A percentile compares a stretch with the other conserved stretches of the same genome.
Evolutionary conservation across 1,140 invertebrate genomes (phyloP).

Genomic region (Zaprionus camerounensis): DNA sequence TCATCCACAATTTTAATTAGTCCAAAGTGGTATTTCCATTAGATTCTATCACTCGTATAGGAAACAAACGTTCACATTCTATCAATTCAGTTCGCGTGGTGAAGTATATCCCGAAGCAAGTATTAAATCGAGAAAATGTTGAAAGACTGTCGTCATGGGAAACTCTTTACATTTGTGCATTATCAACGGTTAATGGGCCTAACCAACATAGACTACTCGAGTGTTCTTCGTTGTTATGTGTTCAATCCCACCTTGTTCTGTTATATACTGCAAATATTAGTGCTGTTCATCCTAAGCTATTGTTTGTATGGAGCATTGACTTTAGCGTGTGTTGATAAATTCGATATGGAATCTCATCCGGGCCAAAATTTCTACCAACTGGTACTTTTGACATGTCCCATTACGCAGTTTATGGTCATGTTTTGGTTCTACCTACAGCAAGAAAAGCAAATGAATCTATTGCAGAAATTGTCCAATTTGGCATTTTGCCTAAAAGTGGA

Average conservation of each 20-base stretch:
- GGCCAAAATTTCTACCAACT: not conserved
- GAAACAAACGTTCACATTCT: not conserved
- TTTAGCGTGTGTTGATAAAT: not conserved
- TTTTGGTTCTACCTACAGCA: slow-evolving; percentile 6
- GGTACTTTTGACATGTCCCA: slow-evolving; percentile 1
- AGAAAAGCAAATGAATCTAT: slow-evolving; percentile 4
- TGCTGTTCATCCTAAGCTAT: not conserved
- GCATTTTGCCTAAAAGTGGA: slow-evolving; percentile 17
- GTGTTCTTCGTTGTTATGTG: not conserved
- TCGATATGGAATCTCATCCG: slow-evolving; percentile 13
- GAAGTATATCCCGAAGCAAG: not conserved
- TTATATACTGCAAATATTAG: not conserved
- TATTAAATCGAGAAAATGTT: not conserved
- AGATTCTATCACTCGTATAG: not conserved
- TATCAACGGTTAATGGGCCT: slow-evolving; percentile 34
- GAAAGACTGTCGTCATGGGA: not conserved
- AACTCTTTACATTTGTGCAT: slow-evolving; percentile 22
- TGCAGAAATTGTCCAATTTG: slow-evolving; percentile 16
- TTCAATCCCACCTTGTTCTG: not conserved
- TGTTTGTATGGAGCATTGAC: not conserved
- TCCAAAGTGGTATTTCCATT: not conserved
- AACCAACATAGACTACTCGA: slow-evolving; percentile 13
- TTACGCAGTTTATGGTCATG: slow-evolving; percentile 12
- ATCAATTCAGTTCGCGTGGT: not conserved
- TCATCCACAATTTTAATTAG: not conserved